Base-by-base conservation (phyloP, 2,888 invertebrate genomes). In the Cephus pulcher region DNA sequence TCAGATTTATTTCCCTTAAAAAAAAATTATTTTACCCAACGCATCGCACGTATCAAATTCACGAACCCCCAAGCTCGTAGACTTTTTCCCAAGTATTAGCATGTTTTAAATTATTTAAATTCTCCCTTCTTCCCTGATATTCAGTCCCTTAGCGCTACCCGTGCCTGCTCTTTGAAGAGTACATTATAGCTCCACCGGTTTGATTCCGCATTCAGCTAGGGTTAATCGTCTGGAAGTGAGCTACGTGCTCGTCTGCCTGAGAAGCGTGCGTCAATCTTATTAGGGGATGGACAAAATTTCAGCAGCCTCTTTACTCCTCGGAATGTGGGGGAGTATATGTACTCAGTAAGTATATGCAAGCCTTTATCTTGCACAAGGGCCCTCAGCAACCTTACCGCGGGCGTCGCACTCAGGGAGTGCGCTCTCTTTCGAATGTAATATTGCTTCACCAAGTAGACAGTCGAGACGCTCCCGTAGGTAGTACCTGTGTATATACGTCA, bases 341-440 rank as follows among this genome's bases (percentile, higher is more conserved):
- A 85, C 86, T 80, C 78, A 79, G 84, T 89, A 90, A 90, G 89
- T 88, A 88, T 89, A 89, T 90, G 88, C 87, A 85, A 86, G 87
- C 85, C 87, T 89, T 89, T 88, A 87, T 88, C 88, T 88, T 84
- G 77, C 83, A 82, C 80, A 84, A 89, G 89, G 80, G 83, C 87
- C 83, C 88, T 90, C 83, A 81, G 79, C 30, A 87, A 87, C 84
- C 84, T 88, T 85, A 89, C 90, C 90, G 89, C 88, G 87, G 90
- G 90, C 90, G 86, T 87, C 83, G 84, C 85, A 85, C 88, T 87
- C 82, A 85, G 84, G 85, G 74, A 79, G 80, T 85, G 85, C 35
- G 68, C 74, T 76, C 69, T 73, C 75, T 56, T 86, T 85, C 88
- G 83, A 88, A 85, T 86, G 83, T 86, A 85, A 85, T 86, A 88